These are phyloP conservation scores for Lophius piscatorius DNA, from an alignment of 2,113 vertebrate genomes.

Conservation along the genomic window DNA sequence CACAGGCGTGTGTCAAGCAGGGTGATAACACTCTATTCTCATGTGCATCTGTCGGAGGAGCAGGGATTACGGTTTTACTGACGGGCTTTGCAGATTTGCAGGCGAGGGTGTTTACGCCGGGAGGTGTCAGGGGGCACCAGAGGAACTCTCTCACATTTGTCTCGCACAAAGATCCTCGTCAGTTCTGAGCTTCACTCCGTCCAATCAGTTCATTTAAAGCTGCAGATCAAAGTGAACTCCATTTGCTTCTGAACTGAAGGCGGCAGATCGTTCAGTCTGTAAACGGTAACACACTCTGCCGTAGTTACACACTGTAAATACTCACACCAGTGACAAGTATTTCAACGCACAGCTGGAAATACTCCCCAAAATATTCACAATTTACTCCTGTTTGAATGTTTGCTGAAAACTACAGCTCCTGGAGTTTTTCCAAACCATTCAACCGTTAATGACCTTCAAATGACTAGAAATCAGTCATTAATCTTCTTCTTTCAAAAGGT, in stretches of 20 bases:
- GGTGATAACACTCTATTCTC: slow-evolving; percentile 72
- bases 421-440: background rate
- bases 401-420: background rate
- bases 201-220: slow-evolving; percentile 36
- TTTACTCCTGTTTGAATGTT: background rate
- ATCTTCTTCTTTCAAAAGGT: no score
- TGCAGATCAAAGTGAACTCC: slow-evolving; percentile 26
- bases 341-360: background rate
- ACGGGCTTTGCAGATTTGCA: slow-evolving; percentile 60
- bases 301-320: no score
- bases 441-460: background rate
- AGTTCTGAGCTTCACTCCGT: slow-evolving; percentile 34
- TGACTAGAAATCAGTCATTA: no score
- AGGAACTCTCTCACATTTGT: slow-evolving; percentile 57
- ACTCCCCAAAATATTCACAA: background rate
- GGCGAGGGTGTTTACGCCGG: slow-evolving; percentile 53
- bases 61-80: slow-evolving; percentile 68
- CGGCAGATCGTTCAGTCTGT: background rate
- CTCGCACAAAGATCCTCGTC: slow-evolving; percentile 61
- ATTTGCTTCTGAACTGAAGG: background rate
- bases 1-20: slow-evolving; percentile 71
- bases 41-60: slow-evolving; percentile 50
- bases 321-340: no score
- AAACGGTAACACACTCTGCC: no score
- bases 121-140: slow-evolving; percentile 45